Conservation (phyloP, 2,113 vertebrate genomes). For the Chamaea fasciata region DNA sequence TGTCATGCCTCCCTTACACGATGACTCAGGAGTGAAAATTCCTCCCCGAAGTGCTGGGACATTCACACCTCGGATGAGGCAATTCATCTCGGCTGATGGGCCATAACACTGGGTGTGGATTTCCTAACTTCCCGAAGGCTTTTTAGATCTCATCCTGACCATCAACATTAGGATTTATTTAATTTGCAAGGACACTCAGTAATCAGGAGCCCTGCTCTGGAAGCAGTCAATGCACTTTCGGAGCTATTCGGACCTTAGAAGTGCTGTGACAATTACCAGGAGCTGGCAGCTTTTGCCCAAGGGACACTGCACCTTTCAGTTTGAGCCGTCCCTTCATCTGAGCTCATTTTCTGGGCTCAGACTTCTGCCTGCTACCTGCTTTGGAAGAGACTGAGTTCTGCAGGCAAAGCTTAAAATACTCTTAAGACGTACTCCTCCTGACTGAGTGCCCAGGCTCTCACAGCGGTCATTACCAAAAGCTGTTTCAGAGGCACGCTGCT, state of each 20-base stretch:
- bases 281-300: not conserved
- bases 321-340: not conserved
- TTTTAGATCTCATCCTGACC: not conserved
- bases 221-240: not conserved
- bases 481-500: not conserved
- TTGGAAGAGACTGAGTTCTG: not conserved
- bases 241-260: not conserved
- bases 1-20: not conserved
- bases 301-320: not conserved
- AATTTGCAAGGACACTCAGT: not conserved
- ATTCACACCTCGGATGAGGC: no score
- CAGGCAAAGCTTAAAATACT: not conserved
- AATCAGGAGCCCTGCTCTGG: not conserved
- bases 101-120: no score
- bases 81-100: not conserved
- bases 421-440: not conserved
- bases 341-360: not conserved
- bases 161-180: not conserved
- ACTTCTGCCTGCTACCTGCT: not conserved
- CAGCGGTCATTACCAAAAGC: not conserved
- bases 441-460: not conserved
- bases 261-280: not conserved
- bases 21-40: not conserved
- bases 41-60: fast-evolving
- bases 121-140: not conserved